phyloP scores from a whole-genome alignment of 2,797 vertebrate species.

The Argentina silus region DNA sequence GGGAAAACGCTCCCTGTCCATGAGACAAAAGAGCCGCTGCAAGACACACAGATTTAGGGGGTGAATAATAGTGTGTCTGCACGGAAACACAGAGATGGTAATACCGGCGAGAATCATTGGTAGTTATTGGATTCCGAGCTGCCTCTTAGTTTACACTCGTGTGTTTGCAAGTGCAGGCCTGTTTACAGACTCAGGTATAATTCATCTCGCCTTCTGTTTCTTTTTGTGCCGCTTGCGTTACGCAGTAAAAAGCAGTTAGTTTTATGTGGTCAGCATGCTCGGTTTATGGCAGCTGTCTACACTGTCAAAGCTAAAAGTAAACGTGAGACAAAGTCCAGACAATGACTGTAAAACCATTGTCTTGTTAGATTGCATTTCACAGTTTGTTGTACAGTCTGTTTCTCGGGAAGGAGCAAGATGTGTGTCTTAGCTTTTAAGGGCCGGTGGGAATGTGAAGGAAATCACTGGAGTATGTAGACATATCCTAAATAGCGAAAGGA shows the following conservation, averaged over 20 bases:
- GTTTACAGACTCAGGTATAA: constrained; percentile 49
- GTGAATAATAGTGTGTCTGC: not conserved
- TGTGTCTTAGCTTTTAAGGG: constrained; percentile 12
- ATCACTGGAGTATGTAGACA: constrained; percentile 28
- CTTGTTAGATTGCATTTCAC: constrained; percentile 44
- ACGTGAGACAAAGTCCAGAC: constrained; percentile 63
- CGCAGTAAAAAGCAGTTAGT: constrained; percentile 41
- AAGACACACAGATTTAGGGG: not conserved
- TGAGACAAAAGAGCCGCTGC: not conserved
- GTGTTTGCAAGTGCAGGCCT: constrained; percentile 31
- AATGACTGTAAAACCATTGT: constrained; percentile 54
- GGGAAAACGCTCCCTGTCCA: constrained; percentile 41
- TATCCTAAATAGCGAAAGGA: constrained; percentile 32
- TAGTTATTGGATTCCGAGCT: constrained; percentile 39
- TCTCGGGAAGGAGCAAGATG: constrained; percentile 29
- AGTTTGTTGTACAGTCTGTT: constrained; percentile 18
- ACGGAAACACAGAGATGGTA: constrained; percentile 17
- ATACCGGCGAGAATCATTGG: constrained; percentile 40
- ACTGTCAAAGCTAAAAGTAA: constrained; percentile 57
- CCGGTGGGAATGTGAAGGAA: constrained; percentile 25
- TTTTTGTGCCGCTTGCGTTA: constrained; percentile 21
- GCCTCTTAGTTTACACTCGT: constrained; percentile 30
- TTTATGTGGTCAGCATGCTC: constrained; percentile 53
- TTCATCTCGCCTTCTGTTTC: constrained; percentile 48
- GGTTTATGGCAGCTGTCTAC: constrained; percentile 57